Evolutionary conservation across 2,888 invertebrate species (phyloP), one percentile per base, ranked within the genome.

Genomic region (Morpho helenor): DNA sequence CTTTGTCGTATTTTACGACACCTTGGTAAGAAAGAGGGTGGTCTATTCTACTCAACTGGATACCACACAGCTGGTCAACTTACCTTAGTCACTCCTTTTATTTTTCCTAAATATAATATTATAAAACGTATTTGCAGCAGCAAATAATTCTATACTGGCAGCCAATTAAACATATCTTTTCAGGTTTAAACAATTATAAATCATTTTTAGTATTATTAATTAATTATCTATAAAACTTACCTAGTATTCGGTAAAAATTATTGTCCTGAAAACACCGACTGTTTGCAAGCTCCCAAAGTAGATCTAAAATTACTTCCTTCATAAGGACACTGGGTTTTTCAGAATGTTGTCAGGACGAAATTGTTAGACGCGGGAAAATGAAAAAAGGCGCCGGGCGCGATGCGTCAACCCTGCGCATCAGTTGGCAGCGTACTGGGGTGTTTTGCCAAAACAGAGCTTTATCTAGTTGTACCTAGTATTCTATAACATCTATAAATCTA

Each of bases 211-310:
- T 43, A 43, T 43, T 6, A 43, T 8, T 47, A 16, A 10, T 22
- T 23, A 49, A 54, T 22, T 8, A 52, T 42, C 42, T 45, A 50
- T 16, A n/a, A 57, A 49, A 60, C 61, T 78, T 64, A 84, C 84
- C 76, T 73, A 75, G 70, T 85, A 87, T 85, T 74, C 75, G 82
- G 77, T 82, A 87, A 75, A 87, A 87, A 80, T 86, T 86, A 78
- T 81, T 84, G 73, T 87, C 85, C 74, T 77, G 74, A 68, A 69
- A 79, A 75, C 79, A 80, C 73, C 75, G 77, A 70, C 71, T 75
- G 63, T 68, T 73, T 61, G 71, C 67, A 62, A 76, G 73, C 68
- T 75, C 76, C 78, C 79, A 77, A 69, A 74, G 73, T 66, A 72
- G 74, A 73, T 74, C 72, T 64, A 77, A 70, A 68, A 69, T 80